Base-by-base conservation (phyloP, 2,113 vertebrate genomes). In the Anoplopoma fimbria region DNA sequence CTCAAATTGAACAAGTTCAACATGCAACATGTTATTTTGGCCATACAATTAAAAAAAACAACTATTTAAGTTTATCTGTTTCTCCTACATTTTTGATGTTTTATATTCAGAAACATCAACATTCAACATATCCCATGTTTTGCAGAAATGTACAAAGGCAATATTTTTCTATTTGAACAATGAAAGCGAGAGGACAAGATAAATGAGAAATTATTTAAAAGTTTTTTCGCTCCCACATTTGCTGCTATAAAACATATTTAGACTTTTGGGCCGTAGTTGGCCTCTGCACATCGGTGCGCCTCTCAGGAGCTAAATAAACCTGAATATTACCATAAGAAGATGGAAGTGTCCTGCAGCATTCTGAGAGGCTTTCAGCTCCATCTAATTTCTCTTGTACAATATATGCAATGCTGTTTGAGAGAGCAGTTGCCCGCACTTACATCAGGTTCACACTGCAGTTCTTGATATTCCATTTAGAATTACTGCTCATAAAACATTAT, bases 261-360 rank as follows among this genome's bases (percentile, higher is more conserved):
- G 55, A 79, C 53, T 27, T 2, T 3, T 4, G 27, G 55, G 42
- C 51, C 61, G 38, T 19, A 21, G 63, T 38, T 61, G 34, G 45
- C 40, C n/a, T n/a, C 33, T 19, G 29, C 15, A 21, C 70, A 38
- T 12, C 33, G 1, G 21, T 17, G 29, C 14, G 21, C 64, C 53
- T 9, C 47, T 81, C 64, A 49, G 58, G 9, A 6, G 1, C 36
- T 8, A 34, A 78, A 70, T 69, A 69, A 47, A 76, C 75, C 81
- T 64, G 9, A 79, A 69, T 74, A 49, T 79, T 65, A 73, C 31
- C 45, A 15, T n/a, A 15, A 40, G n/a, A 69, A 49, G 74, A 57
- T 68, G 23, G 49, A 81, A 71, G 38, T 57, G 69, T 78, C 81
- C 78, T 34, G 62, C 57, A 63, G 74, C 74, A 25, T 25, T 69